Evolutionary conservation across 2,888 invertebrate species (phyloP).

Genomic region (Aromia moschata): DNA sequence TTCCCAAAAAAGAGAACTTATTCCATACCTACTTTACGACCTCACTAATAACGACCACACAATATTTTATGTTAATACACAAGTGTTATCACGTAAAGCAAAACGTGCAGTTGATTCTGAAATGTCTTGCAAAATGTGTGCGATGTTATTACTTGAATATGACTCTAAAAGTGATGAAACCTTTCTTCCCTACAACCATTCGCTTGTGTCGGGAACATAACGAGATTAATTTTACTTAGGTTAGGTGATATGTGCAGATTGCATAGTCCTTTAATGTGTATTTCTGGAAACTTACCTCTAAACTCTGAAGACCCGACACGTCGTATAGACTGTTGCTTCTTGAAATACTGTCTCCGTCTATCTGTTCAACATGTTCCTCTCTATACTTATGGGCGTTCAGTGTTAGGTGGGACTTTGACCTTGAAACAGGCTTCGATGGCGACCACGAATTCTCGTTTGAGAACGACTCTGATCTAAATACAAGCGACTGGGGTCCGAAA

Average conservation of each 20-base stretch:
- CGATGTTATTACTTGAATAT: not conserved
- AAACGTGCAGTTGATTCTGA: not conserved
- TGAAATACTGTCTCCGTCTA: constrained; percentile 44
- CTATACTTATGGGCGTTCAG: constrained; percentile 54
- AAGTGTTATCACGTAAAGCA: not conserved
- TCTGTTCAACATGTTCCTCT: constrained; percentile 35
- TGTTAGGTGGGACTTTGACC: constrained; percentile 63
- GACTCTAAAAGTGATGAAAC: not conserved
- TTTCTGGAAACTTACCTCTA: constrained; percentile 61
- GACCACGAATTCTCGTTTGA: constrained; percentile 53
- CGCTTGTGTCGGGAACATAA: too few species aligned
- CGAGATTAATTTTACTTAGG: too few species aligned
- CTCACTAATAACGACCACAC: too few species aligned
- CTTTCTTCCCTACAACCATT: not conserved
- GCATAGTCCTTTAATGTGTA: too few species aligned
- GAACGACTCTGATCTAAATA: constrained; percentile 58
- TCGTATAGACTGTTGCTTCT: constrained; percentile 61
- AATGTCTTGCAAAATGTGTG: not conserved
- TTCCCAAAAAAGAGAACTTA: too few species aligned
- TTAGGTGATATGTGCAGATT: too few species aligned
- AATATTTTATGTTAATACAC: too few species aligned
- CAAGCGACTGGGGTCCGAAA: constrained; percentile 26
- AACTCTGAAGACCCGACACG: constrained; percentile 62
- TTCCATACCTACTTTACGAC: too few species aligned
- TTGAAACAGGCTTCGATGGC: constrained; percentile 58